These are phyloP conservation scores for Ceratina japonica DNA, from an alignment of 1,140 invertebrate species.

Conservation along the genomic window DNA sequence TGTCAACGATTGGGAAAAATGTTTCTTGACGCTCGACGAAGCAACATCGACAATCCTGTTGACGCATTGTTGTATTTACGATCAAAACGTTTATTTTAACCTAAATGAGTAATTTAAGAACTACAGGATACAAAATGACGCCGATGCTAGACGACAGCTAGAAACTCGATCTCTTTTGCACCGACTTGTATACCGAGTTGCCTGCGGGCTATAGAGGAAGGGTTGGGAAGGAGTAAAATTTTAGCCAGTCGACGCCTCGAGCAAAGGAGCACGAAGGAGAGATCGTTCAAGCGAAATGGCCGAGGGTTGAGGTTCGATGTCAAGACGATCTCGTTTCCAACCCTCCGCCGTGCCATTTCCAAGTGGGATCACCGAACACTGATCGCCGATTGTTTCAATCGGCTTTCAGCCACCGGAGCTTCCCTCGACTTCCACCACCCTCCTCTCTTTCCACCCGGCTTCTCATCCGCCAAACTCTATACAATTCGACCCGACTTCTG, in stretches of 20 bases:
- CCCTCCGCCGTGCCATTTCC: conserved; percentile 53
- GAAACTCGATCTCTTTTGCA: no score
- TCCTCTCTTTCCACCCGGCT: neutral
- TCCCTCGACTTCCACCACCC: conserved; percentile 2
- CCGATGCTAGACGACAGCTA: no score
- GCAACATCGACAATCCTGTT: no score
- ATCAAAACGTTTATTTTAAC: no score
- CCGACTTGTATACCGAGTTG: neutral
- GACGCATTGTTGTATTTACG: no score
- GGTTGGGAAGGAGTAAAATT: conserved; percentile 24
- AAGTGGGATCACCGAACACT: conserved; percentile 60
- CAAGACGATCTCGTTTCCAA: conserved; percentile 44
- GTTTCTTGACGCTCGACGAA: no score
- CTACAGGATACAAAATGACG: no score
- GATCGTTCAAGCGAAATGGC: conserved; percentile 38
- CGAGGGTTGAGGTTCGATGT: conserved; percentile 20
- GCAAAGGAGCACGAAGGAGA: neutral
- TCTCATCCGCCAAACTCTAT: conserved; percentile 16
- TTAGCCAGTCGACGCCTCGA: conserved; percentile 46
- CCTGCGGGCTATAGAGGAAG: neutral
- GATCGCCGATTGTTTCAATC: conserved; percentile 67
- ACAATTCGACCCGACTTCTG: conserved; percentile 51
- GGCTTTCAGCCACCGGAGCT: conserved; percentile 50
- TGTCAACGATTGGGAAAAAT: no score
- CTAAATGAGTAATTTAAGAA: no score